A percentile compares a stretch with the other conserved stretches of the same genome.
Evolutionary conservation across 2,797 vertebrate species (phyloP).

Genomic region (Myripristis jacobus): DNA sequence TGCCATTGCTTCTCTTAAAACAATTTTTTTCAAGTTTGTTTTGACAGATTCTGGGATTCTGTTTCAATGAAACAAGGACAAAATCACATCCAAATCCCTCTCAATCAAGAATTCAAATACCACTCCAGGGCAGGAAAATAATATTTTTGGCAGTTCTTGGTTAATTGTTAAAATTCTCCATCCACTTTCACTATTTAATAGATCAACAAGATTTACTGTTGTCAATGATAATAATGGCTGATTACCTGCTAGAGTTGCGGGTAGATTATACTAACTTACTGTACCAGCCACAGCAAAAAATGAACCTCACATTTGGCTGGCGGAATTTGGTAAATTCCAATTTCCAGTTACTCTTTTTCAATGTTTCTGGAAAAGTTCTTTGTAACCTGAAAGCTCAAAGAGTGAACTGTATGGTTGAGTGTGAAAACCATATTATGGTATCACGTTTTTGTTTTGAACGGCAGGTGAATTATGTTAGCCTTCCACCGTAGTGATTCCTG

Average conservation of each 20-base stretch:
- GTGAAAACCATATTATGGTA: constrained; percentile 3
- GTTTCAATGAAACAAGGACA: neutral
- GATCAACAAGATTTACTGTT: neutral
- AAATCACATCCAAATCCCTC: neutral
- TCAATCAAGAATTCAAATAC: neutral
- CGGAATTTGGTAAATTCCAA: neutral
- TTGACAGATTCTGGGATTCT: neutral
- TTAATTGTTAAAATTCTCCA: too few species aligned
- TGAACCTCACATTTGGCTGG: neutral
- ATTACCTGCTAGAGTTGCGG: too few species aligned
- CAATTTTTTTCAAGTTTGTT: too few species aligned
- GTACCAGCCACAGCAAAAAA: neutral
- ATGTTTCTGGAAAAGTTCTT: neutral
- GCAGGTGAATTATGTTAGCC: constrained; percentile 32
- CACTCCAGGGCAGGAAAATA: too few species aligned
- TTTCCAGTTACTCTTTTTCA: neutral
- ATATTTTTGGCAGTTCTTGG: too few species aligned
- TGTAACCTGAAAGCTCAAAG: constrained; percentile 5
- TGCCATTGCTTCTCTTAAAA: constrained; percentile 13
- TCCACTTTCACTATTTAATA: neutral
- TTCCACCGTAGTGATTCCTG: constrained; percentile 7
- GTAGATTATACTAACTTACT: too few species aligned
- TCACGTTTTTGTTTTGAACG: constrained; percentile 26
- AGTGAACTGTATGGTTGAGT: too few species aligned
- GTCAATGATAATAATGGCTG: neutral